These are phyloP conservation scores for Nycticryphes semicollaris DNA, from an alignment of 2,113 vertebrate genomes.

Conservation along the genomic window DNA sequence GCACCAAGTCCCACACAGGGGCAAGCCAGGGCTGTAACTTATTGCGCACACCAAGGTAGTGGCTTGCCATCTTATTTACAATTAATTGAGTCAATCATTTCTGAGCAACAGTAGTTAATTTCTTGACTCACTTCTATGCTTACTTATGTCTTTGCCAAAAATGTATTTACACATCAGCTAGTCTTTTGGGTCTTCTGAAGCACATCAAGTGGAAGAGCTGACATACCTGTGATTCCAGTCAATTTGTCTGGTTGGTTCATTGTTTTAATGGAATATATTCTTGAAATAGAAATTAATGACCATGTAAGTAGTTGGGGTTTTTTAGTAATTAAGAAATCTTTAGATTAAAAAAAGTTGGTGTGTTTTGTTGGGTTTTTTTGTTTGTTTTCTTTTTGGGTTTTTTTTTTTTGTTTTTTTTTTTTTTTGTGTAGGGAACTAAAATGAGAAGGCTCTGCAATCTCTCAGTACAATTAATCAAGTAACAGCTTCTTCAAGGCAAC, in stretches of 20 bases:
- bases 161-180: not conserved
- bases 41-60: fast-evolving
- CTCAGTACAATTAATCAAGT: not conserved
- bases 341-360: not conserved
- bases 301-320: not conserved
- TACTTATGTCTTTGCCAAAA: not conserved
- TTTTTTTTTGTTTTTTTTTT: not conserved
- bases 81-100: not conserved
- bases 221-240: not conserved
- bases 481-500: not conserved
- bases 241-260: not conserved
- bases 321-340: not conserved
- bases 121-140: constrained; percentile 25
- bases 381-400: not conserved
- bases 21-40: not conserved
- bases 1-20: fast-evolving
- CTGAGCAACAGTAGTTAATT: not conserved
- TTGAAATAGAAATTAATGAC: not conserved
- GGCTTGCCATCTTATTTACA: not conserved
- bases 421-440: not conserved
- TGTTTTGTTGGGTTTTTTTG: too few species aligned
- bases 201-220: not conserved
- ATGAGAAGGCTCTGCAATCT: not conserved
- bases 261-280: not conserved
- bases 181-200: not conserved